Evolutionary conservation across 2,888 invertebrate species (phyloP), one percentile per base, ranked within the genome.

Genomic region (Brenthis daphne): DNA sequence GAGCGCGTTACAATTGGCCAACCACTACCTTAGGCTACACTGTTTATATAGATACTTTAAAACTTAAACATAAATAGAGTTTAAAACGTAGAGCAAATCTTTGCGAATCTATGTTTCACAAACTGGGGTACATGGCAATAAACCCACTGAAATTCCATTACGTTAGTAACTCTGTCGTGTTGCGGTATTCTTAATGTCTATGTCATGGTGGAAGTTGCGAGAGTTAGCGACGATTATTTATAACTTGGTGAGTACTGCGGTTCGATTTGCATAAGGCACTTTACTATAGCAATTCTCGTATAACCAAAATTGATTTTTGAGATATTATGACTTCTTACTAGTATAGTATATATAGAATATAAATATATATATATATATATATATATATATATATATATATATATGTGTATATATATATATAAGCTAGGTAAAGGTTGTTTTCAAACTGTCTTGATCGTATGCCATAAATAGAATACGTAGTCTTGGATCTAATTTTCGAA

Each of bases 81-180:
- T 56, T 54, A 55, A 48, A 54, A 13, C 37, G 24, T 55, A 0
- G 14, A 33, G 33, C 29, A 58, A 60, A 55, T 54, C 54, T 60
- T 60, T 60, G 48, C 53, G 47, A 20, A 60, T 14, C 55, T 53
- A 63, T 63, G 56, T 56, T 57, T 24, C 63, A 61, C 20, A 54
- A 54, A 63, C 56, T 51, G 43, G 63, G 53, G 37, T 63, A 67
- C 67, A 61, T 67, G 60, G 56, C 61, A 57, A 67, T 67, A 67
- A 67, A 67, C 53, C 48, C 66, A 29, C 63, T 57, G 67, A 67
- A 67, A 67, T 67, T 63, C 67, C 67, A 67, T 67, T 67, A 67
- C 61, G 61, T 29, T 56, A 56, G 56, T 67, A 67, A 63, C 67
- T 67, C 67, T 50, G 55, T 67, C 67, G 61, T 63, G 67, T 67